Percentiles rank a stretch among this genome's conserved stretches.
Evolutionary conservation across 1,140 invertebrate genomes (phyloP).

Genomic region (Drosophila nasuta): DNA sequence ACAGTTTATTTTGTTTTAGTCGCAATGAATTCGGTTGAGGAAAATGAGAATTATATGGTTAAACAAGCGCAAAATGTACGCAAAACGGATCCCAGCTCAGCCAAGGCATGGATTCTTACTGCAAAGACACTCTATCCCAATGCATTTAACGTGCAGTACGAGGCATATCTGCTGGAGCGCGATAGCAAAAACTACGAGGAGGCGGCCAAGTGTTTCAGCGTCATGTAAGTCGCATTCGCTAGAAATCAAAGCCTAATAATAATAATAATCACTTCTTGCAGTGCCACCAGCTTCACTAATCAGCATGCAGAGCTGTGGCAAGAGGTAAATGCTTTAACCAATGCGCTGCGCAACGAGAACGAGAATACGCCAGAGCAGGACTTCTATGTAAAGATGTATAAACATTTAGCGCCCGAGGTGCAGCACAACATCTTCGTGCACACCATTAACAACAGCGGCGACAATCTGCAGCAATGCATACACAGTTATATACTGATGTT

Average conservation of each 20-base stretch:
- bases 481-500: conserved; percentile 91
- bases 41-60: conserved; percentile 67
- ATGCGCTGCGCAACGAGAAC: conserved; percentile 88
- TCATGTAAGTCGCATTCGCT: conserved; percentile 77
- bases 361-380: conserved; percentile 80
- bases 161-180: conserved; percentile 93
- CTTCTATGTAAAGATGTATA: conserved; percentile 89
- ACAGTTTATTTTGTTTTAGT: background rate
- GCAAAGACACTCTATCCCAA: conserved; percentile 94
- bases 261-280: conserved; percentile 30
- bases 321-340: conserved; percentile 92
- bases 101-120: conserved; percentile 96
- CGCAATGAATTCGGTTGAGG: conserved; percentile 45
- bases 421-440: conserved; percentile 91
- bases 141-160: conserved; percentile 94
- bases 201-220: conserved; percentile 93
- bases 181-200: conserved; percentile 91
- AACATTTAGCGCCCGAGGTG: conserved; percentile 89
- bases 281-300: conserved; percentile 85
- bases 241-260: background rate
- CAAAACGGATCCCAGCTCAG: conserved; percentile 89
- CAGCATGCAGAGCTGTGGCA: conserved; percentile 89
- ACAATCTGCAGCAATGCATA: conserved; percentile 94
- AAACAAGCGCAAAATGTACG: conserved; percentile 64
- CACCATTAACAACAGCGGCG: conserved; percentile 93